phyloP scores from a whole-genome alignment of 2,888 invertebrate genomes.

The Griposia aprilina region DNA sequence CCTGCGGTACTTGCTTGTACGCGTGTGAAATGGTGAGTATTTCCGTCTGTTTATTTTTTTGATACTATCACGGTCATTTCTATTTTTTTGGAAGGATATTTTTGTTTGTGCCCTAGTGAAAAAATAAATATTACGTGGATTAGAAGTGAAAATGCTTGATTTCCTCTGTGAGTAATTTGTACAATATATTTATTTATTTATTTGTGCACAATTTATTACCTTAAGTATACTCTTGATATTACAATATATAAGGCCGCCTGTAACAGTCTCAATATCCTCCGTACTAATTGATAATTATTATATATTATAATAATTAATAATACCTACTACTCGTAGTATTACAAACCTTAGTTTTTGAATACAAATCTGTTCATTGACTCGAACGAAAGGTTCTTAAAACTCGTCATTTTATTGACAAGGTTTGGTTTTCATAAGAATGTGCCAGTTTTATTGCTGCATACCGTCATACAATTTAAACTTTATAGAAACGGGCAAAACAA shows the following conservation, averaged over 20 bases:
- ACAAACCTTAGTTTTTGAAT: not conserved
- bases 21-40: constrained; percentile 80
- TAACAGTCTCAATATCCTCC: too few species aligned
- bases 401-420: constrained; percentile 9
- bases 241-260: too few species aligned
- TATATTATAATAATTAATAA: too few species aligned
- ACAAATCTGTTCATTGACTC: not conserved
- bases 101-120: constrained; percentile 13
- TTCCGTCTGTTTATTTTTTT: constrained; percentile 48
- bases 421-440: constrained; percentile 6
- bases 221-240: too few species aligned
- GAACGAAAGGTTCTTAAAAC: constrained; percentile 3
- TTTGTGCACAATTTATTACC: too few species aligned
- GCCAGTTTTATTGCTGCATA: constrained; percentile 20
- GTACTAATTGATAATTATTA: too few species aligned
- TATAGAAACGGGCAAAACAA: constrained; percentile 4
- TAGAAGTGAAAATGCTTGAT: constrained; percentile 5
- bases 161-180: constrained; percentile 3
- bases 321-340: too few species aligned
- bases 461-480: constrained; percentile 30
- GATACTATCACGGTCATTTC: constrained; percentile 48
- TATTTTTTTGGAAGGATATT: constrained; percentile 11
- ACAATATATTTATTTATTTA: too few species aligned
- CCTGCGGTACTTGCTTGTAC: constrained; percentile 72
- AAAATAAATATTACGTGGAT: not conserved